Evolutionary conservation across 2,888 invertebrate species (phyloP).

Genomic region (Seira ritae): DNA sequence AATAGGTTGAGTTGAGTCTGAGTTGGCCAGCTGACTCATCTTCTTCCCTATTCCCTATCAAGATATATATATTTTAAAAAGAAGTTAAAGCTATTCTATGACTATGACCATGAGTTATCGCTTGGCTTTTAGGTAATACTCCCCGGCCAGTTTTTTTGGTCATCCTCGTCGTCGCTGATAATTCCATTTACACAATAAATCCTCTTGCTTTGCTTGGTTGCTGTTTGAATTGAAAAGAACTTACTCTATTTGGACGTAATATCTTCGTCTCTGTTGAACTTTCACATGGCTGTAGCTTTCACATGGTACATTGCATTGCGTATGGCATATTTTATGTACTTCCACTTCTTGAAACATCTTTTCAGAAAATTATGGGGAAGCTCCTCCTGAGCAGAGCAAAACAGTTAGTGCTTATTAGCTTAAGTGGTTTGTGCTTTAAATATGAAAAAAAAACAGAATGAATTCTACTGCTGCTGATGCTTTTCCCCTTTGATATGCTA

Average conservation of each 20-base stretch:
- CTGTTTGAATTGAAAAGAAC: not conserved
- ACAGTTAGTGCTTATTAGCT: slow-evolving; percentile 13
- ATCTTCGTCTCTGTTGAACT: slow-evolving; percentile 10
- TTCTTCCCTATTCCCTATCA: not conserved
- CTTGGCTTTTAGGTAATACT: not conserved
- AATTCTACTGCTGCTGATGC: no score
- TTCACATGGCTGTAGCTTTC: not conserved
- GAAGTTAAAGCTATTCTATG: not conserved
- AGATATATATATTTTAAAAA: not conserved
- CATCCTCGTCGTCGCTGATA: not conserved
- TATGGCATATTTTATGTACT: not conserved
- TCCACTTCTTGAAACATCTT: slow-evolving; percentile 2
- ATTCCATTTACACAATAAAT: not conserved
- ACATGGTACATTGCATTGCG: not conserved
- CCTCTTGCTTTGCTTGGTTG: not conserved
- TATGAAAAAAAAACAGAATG: not conserved
- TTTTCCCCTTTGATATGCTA: not conserved
- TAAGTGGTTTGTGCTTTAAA: slow-evolving; percentile 9
- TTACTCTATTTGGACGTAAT: no score
- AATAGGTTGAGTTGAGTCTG: not conserved
- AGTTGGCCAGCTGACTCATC: not conserved
- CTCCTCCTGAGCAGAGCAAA: no score
- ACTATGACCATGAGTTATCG: not conserved
- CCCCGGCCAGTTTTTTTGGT: not conserved
- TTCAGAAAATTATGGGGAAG: not conserved